Evolutionary conservation across 2,888 invertebrate genomes (phyloP).

Genomic region (Cheilosia impressa): DNA sequence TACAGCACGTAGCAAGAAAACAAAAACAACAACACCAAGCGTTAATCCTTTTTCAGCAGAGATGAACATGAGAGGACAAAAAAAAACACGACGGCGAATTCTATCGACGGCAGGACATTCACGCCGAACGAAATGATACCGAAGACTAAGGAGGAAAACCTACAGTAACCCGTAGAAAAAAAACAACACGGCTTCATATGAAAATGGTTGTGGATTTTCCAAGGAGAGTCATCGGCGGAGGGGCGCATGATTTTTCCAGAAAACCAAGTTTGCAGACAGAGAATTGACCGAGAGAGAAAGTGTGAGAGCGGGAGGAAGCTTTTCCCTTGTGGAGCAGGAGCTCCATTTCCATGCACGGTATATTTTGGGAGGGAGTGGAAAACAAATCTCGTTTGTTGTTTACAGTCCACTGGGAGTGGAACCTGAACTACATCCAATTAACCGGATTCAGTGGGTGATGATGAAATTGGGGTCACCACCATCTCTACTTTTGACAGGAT

Average conservation of each 20-base stretch:
- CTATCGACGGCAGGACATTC: slow-evolving; percentile 64
- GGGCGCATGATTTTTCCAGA: slow-evolving; percentile 60
- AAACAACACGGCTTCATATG: slow-evolving; percentile 1
- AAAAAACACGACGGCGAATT: slow-evolving; percentile 53
- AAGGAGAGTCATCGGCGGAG: slow-evolving; percentile 30
- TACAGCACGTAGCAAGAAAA: slow-evolving; percentile 1
- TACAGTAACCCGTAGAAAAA: slow-evolving; percentile 60
- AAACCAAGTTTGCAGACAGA: slow-evolving; percentile 43
- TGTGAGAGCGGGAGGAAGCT: slow-evolving; percentile 23
- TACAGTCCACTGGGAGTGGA: slow-evolving; percentile 71
- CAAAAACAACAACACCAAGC: slow-evolving; percentile 24
- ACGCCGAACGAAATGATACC: slow-evolving; percentile 64
- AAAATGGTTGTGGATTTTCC: slow-evolving; percentile 62
- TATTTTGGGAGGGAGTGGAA: neutral
- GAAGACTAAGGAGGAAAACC: slow-evolving; percentile 70
- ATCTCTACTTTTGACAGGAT: slow-evolving; percentile 62
- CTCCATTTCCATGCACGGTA: neutral
- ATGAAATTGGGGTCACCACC: slow-evolving; percentile 72
- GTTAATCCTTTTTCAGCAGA: slow-evolving; percentile 25
- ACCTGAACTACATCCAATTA: slow-evolving; percentile 67
- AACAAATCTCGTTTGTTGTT: slow-evolving; percentile 55
- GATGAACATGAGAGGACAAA: slow-evolving; percentile 16
- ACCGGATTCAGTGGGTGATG: slow-evolving; percentile 68
- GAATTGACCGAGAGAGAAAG: neutral
- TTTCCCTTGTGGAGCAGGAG: neutral